phyloP scores from a whole-genome alignment of 2,888 invertebrate genomes.

The Cephus rjabovi region DNA sequence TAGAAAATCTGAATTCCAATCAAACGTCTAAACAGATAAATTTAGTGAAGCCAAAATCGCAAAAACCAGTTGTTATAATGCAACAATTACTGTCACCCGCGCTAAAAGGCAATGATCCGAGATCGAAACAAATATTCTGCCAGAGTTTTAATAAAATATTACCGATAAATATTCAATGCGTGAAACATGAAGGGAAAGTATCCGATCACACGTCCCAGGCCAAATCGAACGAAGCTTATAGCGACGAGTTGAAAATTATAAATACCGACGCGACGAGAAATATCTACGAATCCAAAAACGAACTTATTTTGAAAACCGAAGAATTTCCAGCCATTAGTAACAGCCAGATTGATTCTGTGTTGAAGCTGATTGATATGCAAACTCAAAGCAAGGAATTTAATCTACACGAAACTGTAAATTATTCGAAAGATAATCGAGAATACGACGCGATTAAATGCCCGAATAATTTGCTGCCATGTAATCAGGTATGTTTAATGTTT shows the following conservation, averaged over 20 bases:
- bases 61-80: conserved; percentile 22
- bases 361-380: conserved; percentile 19
- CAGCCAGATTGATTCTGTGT: conserved; percentile 20
- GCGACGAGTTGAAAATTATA: conserved; percentile 8
- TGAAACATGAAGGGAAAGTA: conserved; percentile 8
- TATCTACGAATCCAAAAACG: conserved; percentile 14
- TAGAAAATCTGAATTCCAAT: background rate
- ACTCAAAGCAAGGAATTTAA: background rate
- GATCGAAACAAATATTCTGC: background rate
- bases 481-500: conserved; percentile 6
- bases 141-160: conserved; percentile 6
- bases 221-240: conserved; percentile 19
- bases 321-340: conserved; percentile 20
- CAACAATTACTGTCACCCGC: conserved; percentile 17
- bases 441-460: background rate
- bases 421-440: conserved; percentile 9
- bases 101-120: conserved; percentile 1
- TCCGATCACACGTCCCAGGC: conserved; percentile 9
- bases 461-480: conserved; percentile 10
- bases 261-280: conserved; percentile 10
- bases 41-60: conserved; percentile 12
- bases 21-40: background rate
- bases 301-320: conserved; percentile 18
- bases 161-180: conserved; percentile 6
- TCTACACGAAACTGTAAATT: conserved; percentile 5